phyloP scores from a whole-genome alignment of 2,888 invertebrate genomes.

The Trachelus stipa region DNA sequence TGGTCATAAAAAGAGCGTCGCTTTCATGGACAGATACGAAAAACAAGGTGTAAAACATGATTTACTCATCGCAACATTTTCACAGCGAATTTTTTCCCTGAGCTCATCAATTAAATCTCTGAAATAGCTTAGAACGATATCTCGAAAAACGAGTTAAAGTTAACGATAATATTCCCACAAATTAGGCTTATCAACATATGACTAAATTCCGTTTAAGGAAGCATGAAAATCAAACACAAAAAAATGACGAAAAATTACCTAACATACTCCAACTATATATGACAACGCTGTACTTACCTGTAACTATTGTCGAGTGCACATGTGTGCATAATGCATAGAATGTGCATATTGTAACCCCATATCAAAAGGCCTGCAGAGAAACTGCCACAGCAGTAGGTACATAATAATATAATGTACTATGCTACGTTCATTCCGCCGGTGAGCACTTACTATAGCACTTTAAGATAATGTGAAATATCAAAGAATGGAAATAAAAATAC shows the following conservation, averaged over 20 bases:
- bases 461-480: not conserved
- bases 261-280: not conserved
- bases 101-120: not conserved
- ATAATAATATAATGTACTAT: not conserved
- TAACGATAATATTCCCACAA: not conserved
- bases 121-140: not conserved
- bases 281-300: not conserved
- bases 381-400: not conserved
- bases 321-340: not conserved
- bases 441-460: not conserved
- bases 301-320: not conserved
- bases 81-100: not conserved
- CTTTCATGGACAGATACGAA: constrained; percentile 30
- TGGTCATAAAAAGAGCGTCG: constrained; percentile 32
- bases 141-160: not conserved
- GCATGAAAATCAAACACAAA: not conserved
- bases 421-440: not conserved
- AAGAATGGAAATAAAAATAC: not conserved
- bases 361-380: not conserved
- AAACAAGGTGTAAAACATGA: constrained; percentile 40
- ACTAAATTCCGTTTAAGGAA: not conserved
- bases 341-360: not conserved
- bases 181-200: not conserved
- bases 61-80: constrained; percentile 37
- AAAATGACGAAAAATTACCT: not conserved